Base-by-base conservation (phyloP, 2,113 vertebrate species). In the Dicentrarchus labrax region DNA sequence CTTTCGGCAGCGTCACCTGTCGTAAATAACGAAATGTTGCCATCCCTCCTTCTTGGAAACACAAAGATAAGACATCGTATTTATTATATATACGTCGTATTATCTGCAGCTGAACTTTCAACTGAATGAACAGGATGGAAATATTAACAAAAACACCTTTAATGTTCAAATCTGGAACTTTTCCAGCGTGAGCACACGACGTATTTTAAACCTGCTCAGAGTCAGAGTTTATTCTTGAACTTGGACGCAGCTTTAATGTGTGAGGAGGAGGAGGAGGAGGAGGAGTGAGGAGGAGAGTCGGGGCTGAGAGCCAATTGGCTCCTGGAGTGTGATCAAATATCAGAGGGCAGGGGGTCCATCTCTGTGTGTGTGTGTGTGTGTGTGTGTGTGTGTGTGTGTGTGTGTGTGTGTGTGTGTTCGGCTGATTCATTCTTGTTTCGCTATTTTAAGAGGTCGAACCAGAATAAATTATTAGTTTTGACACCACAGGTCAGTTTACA, bases 301-400 rank as follows among this genome's bases (percentile, higher is more conserved):
- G 7, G 65, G 56, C 57, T 1, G 10, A 22, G 6, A 1, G 41
- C 72, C 80, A 64, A 4, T 0, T 70, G 72, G 57, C 72, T 70
- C 9, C 24, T 48, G 57, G 21, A 2, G 36, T 12, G 38, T 16
- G 10, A 64, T 77, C 41, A 30, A 51, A 72, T 83, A 72, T 59
- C 67, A 72, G 82, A 60, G 67, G 47, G 48, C 72, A 77, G 36
- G 41, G 59, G 51, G 59, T 65, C 59, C 21, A 15, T 59, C 13
- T 54, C n/a, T 13, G 19, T 57, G 51, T 71, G 19, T 54, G 48
- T 54, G 50, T 39, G 48, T 70, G 30, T 53, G 48, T 70, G 47
- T 70, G 65, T 67, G 65, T 67, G 65, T 67, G 67, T 53, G 67
- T 71, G 68, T 70, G 54, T 30, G 41, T 73, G 41, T 41, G 53